phyloP scores from a whole-genome alignment of 2,113 vertebrate genomes.

The Osmerus eperlanus region DNA sequence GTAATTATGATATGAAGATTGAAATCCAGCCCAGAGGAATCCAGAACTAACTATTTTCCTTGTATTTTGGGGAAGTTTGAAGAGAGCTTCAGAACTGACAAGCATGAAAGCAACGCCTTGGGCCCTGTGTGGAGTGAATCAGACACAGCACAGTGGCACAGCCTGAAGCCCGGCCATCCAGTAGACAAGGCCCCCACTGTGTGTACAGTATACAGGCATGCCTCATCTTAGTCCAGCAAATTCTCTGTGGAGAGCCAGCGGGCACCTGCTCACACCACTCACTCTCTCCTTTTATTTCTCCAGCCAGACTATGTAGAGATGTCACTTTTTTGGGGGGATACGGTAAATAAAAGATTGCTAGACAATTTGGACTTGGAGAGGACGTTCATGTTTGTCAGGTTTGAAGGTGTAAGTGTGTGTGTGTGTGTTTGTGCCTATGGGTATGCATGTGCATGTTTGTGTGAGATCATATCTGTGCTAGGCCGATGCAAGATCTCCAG shows the following conservation, averaged over 20 bases:
- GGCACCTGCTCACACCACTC: slow-evolving; percentile 25
- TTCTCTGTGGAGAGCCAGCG: not conserved
- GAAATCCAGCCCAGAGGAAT: slow-evolving; percentile 1
- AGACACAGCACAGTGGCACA: slow-evolving; percentile 21
- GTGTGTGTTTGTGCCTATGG: not conserved
- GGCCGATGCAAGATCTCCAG: too few species aligned
- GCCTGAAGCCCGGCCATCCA: not conserved
- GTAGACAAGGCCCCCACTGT: not conserved
- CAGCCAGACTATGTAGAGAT: slow-evolving; percentile 3
- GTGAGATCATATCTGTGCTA: not conserved
- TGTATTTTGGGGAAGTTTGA: slow-evolving; percentile 34
- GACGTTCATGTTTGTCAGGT: slow-evolving; percentile 7
- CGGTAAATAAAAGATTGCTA: slow-evolving; percentile 40
- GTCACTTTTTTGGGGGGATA: not conserved
- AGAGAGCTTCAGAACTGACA: slow-evolving; percentile 38
- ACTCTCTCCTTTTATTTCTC: slow-evolving; percentile 14
- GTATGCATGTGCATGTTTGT: slow-evolving; percentile 5
- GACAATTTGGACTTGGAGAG: slow-evolving; percentile 16
- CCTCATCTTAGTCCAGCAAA: not conserved
- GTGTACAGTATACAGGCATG: not conserved
- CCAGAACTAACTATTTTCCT: not conserved
- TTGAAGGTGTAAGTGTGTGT: not conserved
- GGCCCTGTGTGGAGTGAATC: slow-evolving; percentile 37
- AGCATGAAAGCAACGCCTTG: slow-evolving; percentile 41
- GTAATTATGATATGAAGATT: not conserved